Base-by-base conservation (phyloP, 2,888 invertebrate species). In the Mimumesa dahlbomi region DNA sequence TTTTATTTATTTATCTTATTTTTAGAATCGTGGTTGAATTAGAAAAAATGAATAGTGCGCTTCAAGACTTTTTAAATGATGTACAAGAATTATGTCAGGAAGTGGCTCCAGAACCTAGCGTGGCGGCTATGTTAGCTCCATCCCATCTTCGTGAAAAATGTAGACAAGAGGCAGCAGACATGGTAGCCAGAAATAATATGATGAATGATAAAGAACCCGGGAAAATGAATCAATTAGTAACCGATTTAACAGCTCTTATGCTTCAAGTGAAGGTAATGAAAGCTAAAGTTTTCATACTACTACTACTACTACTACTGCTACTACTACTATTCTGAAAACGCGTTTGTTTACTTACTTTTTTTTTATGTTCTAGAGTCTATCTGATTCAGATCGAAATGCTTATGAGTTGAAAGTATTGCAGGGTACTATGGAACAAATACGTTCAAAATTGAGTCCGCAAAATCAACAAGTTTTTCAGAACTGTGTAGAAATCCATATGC, bases 321-420 rank as follows among this genome's bases (percentile, higher is more conserved):
- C n/a, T n/a, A n/a, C n/a, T n/a, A n/a, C n/a, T n/a, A n/a, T n/a
- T n/a, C n/a, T n/a, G 49, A 52, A 38, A 22, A 21, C 34, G 16
- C n/a, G 5, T 40, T 52, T 59, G 13, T 7, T 45, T 31, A 19
- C 18, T 19, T 4, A 22, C 21, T 14, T 38, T 21, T 66, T 57
- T 56, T 21, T 34, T 31, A 16, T 48, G 61, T 82, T 82, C 9
- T 84, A 92, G 92, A 94, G 93, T 86, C 90, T 93, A 64, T 92
- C 95, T 5, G 94, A 95, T 89, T 94, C 94, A 0, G 95, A 96
- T 85, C 94, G 95, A 87, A 97, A 96, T 89, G 95, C 96, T 1
- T 97, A 97, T 90, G 97, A 98, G 87, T 91, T 98, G 57, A 95
- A 95, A 89, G 95, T 97, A 16, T 91, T 97, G 43, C 96, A 97